Base-by-base conservation (phyloP, 2,888 invertebrate genomes). In the Andrena praecox region DNA sequence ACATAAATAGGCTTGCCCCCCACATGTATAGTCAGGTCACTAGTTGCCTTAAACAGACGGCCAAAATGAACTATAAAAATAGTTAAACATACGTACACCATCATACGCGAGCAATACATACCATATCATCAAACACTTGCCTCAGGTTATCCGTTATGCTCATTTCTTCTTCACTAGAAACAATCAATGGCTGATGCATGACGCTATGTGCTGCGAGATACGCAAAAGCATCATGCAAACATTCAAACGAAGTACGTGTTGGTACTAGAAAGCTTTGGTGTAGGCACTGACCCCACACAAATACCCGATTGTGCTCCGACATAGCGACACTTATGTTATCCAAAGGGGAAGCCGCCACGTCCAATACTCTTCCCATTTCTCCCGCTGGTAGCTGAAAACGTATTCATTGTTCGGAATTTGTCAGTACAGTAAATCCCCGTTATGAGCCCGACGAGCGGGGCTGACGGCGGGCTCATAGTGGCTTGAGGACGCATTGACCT, bases 221-320 rank as follows among this genome's bases (percentile, higher is more conserved):
- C 1, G 96, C 95, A 87, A 96, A 95, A 2, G 95, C 96, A 86
- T 96, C 96, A 87, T 96, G 95, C 54, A 96, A 92, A 72, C 94
- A 93, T 20, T 93, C 90, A 85, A 95, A 95, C 2, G 94, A 94
- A 0, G 96, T 96, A 59, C 94, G 93, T 48, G 94, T 94, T 0
- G 96, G 96, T 24, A 90, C 85, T 2, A 71, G 89, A 3, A 92
- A 87, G 48, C 84, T 88, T 74, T 92, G 91, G 84, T 94, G 95
- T 67, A 95, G 93, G 87, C 96, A 95, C 85, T 95, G 95, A 35
- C 96, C 96, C 96, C 96, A 96, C 95, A 96, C 95, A 86, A 94
- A 95, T 48, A 95, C 95, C 85, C 94, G 95, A 7, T 95, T 95
- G 3, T 94, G 94, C 89, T 95, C 95, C 31, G 95, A 95, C 90